These are phyloP conservation scores for Callimorpha dominula DNA, from an alignment of 2,888 invertebrate species.

Conservation along the genomic window DNA sequence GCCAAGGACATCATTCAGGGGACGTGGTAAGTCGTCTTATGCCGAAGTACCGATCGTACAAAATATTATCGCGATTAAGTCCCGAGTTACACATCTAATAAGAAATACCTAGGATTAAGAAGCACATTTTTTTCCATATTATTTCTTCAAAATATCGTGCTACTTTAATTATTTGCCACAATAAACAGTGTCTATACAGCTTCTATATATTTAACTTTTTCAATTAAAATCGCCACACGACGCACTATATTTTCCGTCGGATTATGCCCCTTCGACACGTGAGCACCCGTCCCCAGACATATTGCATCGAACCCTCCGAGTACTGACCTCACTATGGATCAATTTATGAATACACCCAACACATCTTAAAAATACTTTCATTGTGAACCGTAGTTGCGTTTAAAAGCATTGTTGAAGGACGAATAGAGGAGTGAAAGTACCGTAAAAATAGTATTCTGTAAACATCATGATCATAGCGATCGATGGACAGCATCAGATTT, in stretches of 20 bases:
- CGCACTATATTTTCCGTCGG: constrained; percentile 73
- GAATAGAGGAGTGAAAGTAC: constrained; percentile 11
- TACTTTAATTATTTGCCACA: background rate
- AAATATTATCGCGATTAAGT: no score
- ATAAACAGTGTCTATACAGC: constrained; percentile 11
- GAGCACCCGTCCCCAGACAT: constrained; percentile 72
- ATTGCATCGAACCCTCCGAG: constrained; percentile 73
- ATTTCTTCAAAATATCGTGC: no score
- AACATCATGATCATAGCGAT: background rate
- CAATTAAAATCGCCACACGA: constrained; percentile 76
- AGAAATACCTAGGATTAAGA: no score
- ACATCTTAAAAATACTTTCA: constrained; percentile 54
- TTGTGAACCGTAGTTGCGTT: constrained; percentile 29
- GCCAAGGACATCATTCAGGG: no score
- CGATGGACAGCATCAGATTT: no score
- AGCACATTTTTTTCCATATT: no score
- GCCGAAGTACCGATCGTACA: no score
- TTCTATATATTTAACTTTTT: constrained; percentile 71
- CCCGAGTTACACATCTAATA: no score
- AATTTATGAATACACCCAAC: constrained; percentile 74
- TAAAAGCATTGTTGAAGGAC: constrained; percentile 18
- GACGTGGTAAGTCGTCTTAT: no score
- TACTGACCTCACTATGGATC: constrained; percentile 76
- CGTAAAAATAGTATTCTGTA: background rate
- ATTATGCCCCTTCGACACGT: constrained; percentile 82